Percentiles rank a stretch among this genome's conserved stretches.
Evolutionary conservation across 2,113 vertebrate genomes (phyloP).

Genomic region (Odobenus rosmarus): DNA sequence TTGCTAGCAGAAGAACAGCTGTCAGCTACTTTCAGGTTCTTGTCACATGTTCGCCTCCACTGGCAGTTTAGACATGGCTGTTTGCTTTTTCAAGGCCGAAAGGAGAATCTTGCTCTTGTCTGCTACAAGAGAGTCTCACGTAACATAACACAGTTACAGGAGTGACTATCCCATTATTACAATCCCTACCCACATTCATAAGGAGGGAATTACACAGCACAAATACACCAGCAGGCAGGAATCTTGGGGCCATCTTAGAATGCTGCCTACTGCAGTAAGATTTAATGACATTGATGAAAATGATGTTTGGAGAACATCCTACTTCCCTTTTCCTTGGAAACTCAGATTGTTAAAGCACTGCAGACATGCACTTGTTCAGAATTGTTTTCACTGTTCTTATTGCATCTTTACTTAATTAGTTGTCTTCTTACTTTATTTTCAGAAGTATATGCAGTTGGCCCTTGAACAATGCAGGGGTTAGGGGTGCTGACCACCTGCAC

Average conservation of each 20-base stretch:
- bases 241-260: neutral
- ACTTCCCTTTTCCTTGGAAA: neutral
- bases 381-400: neutral
- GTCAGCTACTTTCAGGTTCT: neutral
- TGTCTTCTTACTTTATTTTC: neutral
- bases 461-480: neutral
- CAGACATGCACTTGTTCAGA: neutral
- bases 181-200: neutral
- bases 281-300: neutral
- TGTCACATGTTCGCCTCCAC: neutral
- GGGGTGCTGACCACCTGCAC: neutral
- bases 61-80: neutral
- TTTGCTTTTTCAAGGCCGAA: neutral
- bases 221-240: neutral
- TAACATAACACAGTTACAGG: neutral
- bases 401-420: neutral
- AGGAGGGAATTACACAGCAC: neutral
- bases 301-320: neutral
- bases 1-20: neutral
- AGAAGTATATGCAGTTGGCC: neutral
- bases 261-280: neutral
- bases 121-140: neutral
- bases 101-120: neutral
- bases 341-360: neutral
- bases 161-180: neutral